Evolutionary conservation across 1,140 invertebrate species (phyloP).

Genomic region (Euborellia annulipes): DNA sequence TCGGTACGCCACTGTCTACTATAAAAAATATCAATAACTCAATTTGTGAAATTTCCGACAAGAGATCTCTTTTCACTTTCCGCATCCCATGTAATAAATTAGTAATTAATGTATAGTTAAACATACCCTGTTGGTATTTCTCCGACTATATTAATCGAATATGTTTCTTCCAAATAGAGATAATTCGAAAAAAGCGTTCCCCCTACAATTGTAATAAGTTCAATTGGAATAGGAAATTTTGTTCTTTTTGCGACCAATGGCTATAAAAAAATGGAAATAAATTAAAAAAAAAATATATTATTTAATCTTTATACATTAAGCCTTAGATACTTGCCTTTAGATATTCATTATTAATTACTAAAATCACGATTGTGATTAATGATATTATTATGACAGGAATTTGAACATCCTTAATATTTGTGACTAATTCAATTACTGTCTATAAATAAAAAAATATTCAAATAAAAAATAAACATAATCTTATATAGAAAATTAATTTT

Average conservation of each 20-base stretch:
- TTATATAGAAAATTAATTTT: not conserved
- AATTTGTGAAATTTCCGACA: too few relatives aligned
- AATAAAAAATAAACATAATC: constrained; percentile 14
- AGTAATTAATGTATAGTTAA: too few relatives aligned
- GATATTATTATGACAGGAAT: constrained; percentile 53
- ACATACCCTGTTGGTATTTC: constrained; percentile 60
- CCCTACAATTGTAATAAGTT: constrained; percentile 62
- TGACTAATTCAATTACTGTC: constrained; percentile 48
- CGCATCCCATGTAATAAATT: too few relatives aligned
- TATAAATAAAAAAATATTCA: constrained; percentile 28
- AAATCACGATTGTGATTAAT: constrained; percentile 45
- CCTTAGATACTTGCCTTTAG: constrained; percentile 44
- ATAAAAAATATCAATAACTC: too few relatives aligned
- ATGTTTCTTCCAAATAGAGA: constrained; percentile 35
- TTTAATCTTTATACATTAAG: not conserved
- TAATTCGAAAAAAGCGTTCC: constrained; percentile 57
- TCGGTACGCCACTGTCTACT: too few relatives aligned
- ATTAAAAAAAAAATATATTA: not conserved
- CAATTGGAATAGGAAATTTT: constrained; percentile 57
- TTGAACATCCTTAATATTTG: constrained; percentile 44
- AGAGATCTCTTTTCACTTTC: too few relatives aligned
- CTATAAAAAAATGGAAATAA: not conserved
- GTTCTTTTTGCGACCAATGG: not conserved
- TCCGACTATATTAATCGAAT: constrained; percentile 49
- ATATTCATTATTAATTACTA: constrained; percentile 61